These are phyloP conservation scores for Anhinga anhinga DNA, from an alignment of 2,113 vertebrate genomes.

Conservation along the genomic window DNA sequence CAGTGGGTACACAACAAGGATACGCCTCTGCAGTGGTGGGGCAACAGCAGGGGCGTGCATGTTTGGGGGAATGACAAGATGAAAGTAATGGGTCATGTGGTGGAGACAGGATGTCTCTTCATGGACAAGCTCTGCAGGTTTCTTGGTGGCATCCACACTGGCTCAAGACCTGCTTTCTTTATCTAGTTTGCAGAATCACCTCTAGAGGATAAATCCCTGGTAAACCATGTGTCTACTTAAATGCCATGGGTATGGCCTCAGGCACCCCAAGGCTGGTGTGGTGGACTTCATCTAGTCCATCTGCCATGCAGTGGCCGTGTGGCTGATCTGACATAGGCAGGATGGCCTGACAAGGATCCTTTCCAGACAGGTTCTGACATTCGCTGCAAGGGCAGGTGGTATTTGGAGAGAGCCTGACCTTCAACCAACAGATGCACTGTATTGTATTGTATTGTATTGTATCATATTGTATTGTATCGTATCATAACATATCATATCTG, in stretches of 20 bases:
- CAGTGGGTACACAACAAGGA: neutral
- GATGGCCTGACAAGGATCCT: neutral
- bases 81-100: neutral
- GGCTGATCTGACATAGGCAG: neutral
- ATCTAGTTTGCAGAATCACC: neutral
- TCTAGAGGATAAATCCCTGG: neutral
- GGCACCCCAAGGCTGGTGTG: neutral
- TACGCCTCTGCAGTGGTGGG: rapidly evolving
- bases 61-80: rapidly evolving
- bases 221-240: neutral
- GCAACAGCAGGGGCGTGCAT: neutral
- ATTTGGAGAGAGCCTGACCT: neutral
- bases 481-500: no score
- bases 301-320: neutral
- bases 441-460: no score
- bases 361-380: neutral
- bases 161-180: neutral
- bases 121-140: neutral
- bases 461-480: no score
- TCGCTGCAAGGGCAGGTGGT: neutral
- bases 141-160: neutral
- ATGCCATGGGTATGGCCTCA: neutral
- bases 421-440: neutral
- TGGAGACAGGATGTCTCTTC: neutral
- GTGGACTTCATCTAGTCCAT: neutral